Evolutionary conservation across 1,140 invertebrate species (phyloP), one percentile per base, ranked within the genome.

Genomic region (Sarcophaga peregrina): DNA sequence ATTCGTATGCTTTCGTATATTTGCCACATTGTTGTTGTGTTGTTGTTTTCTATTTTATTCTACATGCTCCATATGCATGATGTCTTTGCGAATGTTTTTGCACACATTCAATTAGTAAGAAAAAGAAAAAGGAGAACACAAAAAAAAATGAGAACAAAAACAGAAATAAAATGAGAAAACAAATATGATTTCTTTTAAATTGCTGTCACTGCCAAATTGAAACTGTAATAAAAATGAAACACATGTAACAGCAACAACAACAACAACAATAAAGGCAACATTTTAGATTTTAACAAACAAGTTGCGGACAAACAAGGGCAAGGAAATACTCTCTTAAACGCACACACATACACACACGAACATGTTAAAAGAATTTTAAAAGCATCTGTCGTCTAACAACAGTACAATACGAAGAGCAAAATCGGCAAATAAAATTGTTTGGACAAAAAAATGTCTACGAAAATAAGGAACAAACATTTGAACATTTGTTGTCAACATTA

Each of bases 151-250:
- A 75, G 48, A 47, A 76, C 3, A 47, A 48, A 4, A 78, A 50
- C n/a, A 78, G 20, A 5, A 52, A 25, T n/a, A 78, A 52, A 20
- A 72, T 20, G 62, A 20, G 37, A 62, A 76, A 78, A 78, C 46
- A 78, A 48, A 78, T n/a, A 68, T 68, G 62, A 68, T 68, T 68
- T 37, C 25, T 37, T 37, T 37, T 68, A 68, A 68, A 68, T 68
- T 68, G 62, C 62, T 68, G 62, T 68, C 62, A 68, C 62, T 68
- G 62, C 62, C 62, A 68, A 68, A 68, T 68, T 68, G 62, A 68
- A 68, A 68, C 17, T 20, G 62, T 78, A 78, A 76, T 47, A 76
- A 47, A 76, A 76, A 76, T 72, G 20, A 72, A 72, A 20, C 62
- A 72, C 20, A 15, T 3, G 52, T 5, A 72, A 72, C 37, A 76